phyloP scores from a whole-genome alignment of 2,113 vertebrate genomes.

The Cyprinus carpio region DNA sequence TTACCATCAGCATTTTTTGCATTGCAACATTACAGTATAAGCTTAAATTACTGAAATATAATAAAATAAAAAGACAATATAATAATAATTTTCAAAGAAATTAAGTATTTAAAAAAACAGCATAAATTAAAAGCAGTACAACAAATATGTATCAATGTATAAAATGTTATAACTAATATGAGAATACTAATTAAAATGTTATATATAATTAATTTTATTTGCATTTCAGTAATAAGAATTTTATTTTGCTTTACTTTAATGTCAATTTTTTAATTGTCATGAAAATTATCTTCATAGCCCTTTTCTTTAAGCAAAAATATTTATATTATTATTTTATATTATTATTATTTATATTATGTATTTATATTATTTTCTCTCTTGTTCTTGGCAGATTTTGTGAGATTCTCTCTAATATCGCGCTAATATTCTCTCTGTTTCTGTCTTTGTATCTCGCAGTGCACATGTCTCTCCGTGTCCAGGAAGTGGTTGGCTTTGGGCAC shows the following conservation, averaged over 20 bases:
- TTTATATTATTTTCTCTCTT: background rate
- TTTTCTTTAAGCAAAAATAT: too few relatives aligned
- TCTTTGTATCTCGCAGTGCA: slow-evolving; percentile 79
- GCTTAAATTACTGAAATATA: too few relatives aligned
- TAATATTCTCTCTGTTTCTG: background rate
- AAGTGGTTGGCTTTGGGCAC: slow-evolving; percentile 93
- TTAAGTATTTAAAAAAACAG: too few relatives aligned
- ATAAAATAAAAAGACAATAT: too few relatives aligned
- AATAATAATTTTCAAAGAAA: background rate
- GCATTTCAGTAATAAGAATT: background rate
- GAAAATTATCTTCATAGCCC: too few relatives aligned
- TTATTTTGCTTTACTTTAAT: background rate
- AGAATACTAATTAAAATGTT: background rate
- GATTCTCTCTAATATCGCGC: background rate
- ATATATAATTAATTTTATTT: background rate
- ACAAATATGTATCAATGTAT: background rate
- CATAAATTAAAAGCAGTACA: background rate
- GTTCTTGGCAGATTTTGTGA: background rate
- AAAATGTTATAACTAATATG: background rate
- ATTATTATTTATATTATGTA: too few relatives aligned
- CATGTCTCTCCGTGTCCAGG: slow-evolving; percentile 85
- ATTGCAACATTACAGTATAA: too few relatives aligned
- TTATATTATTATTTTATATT: too few relatives aligned
- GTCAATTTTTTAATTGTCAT: too few relatives aligned
- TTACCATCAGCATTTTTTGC: too few relatives aligned